Conservation (phyloP, 2,888 invertebrate species). For the Andrena bucephala region DNA sequence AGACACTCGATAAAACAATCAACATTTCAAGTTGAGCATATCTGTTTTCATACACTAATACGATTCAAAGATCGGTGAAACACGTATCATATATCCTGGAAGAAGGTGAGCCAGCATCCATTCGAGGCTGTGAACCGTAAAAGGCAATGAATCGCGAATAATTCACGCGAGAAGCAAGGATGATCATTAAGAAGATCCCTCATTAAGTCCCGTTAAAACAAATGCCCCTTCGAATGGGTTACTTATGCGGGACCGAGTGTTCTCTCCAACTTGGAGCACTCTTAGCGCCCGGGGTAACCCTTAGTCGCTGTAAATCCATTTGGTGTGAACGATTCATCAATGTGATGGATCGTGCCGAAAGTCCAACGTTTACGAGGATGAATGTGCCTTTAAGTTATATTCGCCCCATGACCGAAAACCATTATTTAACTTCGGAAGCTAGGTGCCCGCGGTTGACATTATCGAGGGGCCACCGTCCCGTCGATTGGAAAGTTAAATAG, state of each 20-base stretch:
- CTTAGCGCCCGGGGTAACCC: constrained; percentile 51
- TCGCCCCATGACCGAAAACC: constrained; percentile 56
- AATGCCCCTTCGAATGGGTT: constrained; percentile 42
- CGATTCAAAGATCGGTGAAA: background rate
- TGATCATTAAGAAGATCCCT: constrained; percentile 33
- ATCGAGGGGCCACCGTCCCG: constrained; percentile 49
- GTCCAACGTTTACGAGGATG: constrained; percentile 70
- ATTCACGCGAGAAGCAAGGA: constrained; percentile 14
- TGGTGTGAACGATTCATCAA: constrained; percentile 71
- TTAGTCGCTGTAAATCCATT: constrained; percentile 65
- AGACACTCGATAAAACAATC: too few relatives aligned
- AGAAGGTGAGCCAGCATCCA: background rate
- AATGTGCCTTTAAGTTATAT: constrained; percentile 70
- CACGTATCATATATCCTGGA: background rate
- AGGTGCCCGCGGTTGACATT: constrained; percentile 46
- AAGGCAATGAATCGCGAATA: constrained; percentile 3
- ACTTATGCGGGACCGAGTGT: constrained; percentile 43
- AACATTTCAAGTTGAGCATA: too few relatives aligned
- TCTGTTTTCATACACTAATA: background rate
- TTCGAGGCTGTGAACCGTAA: background rate
- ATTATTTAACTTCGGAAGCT: constrained; percentile 66
- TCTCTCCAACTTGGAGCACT: constrained; percentile 42
- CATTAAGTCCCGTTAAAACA: constrained; percentile 49
- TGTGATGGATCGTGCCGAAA: constrained; percentile 73
- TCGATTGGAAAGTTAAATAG: constrained; percentile 61